Percentiles rank a stretch among this genome's conserved stretches.
Evolutionary conservation across 2,113 vertebrate genomes (phyloP).

Genomic region (Mobula hypostoma): DNA sequence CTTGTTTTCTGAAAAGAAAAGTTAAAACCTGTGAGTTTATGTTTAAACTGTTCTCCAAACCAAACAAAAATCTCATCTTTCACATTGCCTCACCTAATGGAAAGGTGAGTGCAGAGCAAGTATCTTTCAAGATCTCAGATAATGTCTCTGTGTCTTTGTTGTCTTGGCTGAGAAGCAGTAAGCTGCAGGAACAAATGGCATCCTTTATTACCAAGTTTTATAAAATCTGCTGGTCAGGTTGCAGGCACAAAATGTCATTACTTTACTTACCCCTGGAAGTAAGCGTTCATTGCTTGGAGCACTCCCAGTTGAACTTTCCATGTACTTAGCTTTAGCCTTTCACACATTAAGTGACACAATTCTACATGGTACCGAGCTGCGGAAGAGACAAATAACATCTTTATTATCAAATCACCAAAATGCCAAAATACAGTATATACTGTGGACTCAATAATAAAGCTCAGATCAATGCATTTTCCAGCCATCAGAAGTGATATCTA

Average conservation of each 20-base stretch:
- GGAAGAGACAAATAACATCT: neutral
- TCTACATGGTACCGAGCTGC: constrained; percentile 77
- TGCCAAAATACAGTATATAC: no score
- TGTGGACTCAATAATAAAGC: neutral
- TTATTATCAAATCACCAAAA: neutral
- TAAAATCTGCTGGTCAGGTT: neutral
- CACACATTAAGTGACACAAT: constrained; percentile 83
- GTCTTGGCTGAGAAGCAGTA: constrained; percentile 77
- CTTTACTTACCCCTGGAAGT: constrained; percentile 73
- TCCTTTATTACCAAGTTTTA: neutral
- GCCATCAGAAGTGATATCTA: neutral
- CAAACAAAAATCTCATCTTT: neutral
- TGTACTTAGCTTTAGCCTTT: constrained; percentile 80
- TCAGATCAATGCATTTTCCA: neutral
- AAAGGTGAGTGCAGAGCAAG: constrained; percentile 75
- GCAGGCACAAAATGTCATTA: neutral
- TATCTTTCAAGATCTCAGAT: constrained; percentile 77
- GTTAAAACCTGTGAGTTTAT: neutral
- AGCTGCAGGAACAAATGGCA: constrained; percentile 52
- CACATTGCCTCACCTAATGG: constrained; percentile 69
- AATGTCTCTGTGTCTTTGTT: constrained; percentile 64
- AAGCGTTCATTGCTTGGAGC: constrained; percentile 83
- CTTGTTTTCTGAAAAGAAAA: constrained; percentile 76
- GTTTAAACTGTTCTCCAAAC: neutral
- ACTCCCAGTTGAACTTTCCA: constrained; percentile 90